A percentile compares a stretch with the other conserved stretches of the same genome.
Conservation (phyloP, 2,888 invertebrate genomes). For the Amiota communis region DNA sequence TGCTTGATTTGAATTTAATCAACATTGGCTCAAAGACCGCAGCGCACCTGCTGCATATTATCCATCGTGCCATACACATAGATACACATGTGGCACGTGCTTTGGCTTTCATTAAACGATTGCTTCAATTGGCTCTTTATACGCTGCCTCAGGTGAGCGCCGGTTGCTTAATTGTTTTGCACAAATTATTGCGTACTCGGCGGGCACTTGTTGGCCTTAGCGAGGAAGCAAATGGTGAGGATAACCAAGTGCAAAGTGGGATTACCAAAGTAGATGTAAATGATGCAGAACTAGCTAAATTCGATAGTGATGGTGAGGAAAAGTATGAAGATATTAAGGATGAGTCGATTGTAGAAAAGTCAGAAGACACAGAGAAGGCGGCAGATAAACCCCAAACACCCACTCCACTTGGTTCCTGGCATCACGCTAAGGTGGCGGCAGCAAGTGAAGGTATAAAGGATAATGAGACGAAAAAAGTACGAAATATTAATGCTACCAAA, state of each 20-base stretch:
- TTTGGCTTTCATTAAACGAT: constrained; percentile 88
- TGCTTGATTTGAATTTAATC: constrained; percentile 83
- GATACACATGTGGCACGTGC: constrained; percentile 83
- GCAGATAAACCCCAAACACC: constrained; percentile 51
- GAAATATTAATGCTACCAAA: constrained; percentile 63
- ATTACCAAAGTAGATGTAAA: constrained; percentile 37
- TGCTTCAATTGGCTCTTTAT: constrained; percentile 81
- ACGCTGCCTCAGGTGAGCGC: constrained; percentile 86
- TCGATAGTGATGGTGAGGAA: constrained; percentile 70
- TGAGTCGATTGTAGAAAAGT: constrained; percentile 28
- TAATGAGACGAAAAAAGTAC: constrained; percentile 50
- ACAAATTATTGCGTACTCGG: constrained; percentile 78
- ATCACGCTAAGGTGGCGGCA: constrained; percentile 60
- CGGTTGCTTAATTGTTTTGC: constrained; percentile 81
- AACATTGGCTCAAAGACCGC: constrained; percentile 76
- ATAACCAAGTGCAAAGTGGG: constrained; percentile 5
- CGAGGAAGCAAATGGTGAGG: constrained; percentile 23
- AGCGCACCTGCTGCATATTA: constrained; percentile 87
- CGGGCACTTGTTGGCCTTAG: constrained; percentile 71
- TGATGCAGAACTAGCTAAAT: constrained; percentile 64
- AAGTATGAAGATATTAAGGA: constrained; percentile 63
- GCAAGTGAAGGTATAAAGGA: constrained; percentile 27
- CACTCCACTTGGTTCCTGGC: constrained; percentile 60
- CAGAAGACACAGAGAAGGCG: constrained; percentile 38
- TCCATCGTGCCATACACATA: constrained; percentile 87